A percentile compares a stretch with the other conserved stretches of the same genome.
phyloP scores from a whole-genome alignment of 2,888 invertebrate species.

The Diabrotica balteata region DNA sequence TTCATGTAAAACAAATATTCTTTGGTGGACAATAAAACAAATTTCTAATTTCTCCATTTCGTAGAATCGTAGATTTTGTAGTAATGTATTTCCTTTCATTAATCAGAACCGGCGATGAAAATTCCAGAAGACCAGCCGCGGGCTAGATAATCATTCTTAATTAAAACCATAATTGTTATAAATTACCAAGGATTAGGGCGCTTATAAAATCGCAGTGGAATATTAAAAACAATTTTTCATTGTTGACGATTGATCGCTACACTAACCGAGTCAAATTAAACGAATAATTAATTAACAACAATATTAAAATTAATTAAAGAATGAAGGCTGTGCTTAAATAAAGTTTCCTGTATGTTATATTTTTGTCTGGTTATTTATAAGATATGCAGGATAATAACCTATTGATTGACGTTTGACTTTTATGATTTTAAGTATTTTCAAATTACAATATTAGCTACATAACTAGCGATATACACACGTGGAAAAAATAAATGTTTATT shows the following conservation, averaged over 20 bases:
- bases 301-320: background rate
- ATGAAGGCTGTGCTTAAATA: background rate
- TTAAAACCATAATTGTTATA: constrained; percentile 23
- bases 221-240: constrained; percentile 30
- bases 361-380: too few relatives aligned
- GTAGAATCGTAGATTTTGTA: background rate
- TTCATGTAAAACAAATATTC: too few relatives aligned
- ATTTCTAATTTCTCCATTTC: background rate
- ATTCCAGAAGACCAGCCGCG: background rate
- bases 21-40: too few relatives aligned
- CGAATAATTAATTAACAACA: background rate
- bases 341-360: too few relatives aligned
- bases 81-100: constrained; percentile 9
- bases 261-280: constrained; percentile 10
- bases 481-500: too few relatives aligned
- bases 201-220: constrained; percentile 22
- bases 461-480: too few relatives aligned
- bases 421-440: too few relatives aligned
- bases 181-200: constrained; percentile 19
- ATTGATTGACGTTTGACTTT: too few relatives aligned
- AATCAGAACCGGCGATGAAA: background rate
- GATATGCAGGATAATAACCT: too few relatives aligned
- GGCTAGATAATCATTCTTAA: constrained; percentile 19
- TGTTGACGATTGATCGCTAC: constrained; percentile 9
- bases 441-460: too few relatives aligned